phyloP scores from a whole-genome alignment of 2,888 invertebrate genomes.

The Drosophila crucigera region DNA sequence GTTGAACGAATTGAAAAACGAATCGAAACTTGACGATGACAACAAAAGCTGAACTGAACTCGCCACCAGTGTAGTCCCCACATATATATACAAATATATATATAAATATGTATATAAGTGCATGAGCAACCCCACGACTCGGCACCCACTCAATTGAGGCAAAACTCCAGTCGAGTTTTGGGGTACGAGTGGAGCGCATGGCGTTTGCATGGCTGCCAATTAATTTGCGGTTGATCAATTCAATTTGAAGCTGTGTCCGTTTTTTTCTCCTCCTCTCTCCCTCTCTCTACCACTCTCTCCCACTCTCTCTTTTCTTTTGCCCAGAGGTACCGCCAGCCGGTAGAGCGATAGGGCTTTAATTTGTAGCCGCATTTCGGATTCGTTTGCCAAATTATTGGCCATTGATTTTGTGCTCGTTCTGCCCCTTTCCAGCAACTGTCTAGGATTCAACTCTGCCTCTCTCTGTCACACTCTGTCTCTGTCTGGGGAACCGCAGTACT shows the following conservation, averaged over 20 bases:
- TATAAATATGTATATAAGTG: not conserved
- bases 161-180: conserved; percentile 37
- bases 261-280: conserved; percentile 3
- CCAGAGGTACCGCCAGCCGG: conserved; percentile 7
- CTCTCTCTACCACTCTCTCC: too few relatives aligned
- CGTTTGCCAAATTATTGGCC: conserved; percentile 81
- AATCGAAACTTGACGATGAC: conserved; percentile 62
- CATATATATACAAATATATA: not conserved
- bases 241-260: conserved; percentile 79
- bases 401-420: conserved; percentile 69
- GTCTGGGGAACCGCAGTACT: conserved; percentile 32
- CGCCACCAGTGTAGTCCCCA: conserved; percentile 1
- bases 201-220: conserved; percentile 82
- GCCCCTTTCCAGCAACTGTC: conserved; percentile 32
- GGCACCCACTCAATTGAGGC: conserved; percentile 39
- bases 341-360: conserved; percentile 34
- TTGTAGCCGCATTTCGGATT: conserved; percentile 66
- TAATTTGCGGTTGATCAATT: conserved; percentile 86
- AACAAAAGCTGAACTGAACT: conserved; percentile 34
- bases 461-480: not conserved
- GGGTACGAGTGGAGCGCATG: conserved; percentile 47
- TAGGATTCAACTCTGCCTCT: not conserved
- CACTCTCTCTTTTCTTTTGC: not conserved
- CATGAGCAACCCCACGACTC: conserved; percentile 9
- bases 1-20: conserved; percentile 71